Conservation (phyloP, 2,888 invertebrate genomes). For the Podabrus alpinus region DNA sequence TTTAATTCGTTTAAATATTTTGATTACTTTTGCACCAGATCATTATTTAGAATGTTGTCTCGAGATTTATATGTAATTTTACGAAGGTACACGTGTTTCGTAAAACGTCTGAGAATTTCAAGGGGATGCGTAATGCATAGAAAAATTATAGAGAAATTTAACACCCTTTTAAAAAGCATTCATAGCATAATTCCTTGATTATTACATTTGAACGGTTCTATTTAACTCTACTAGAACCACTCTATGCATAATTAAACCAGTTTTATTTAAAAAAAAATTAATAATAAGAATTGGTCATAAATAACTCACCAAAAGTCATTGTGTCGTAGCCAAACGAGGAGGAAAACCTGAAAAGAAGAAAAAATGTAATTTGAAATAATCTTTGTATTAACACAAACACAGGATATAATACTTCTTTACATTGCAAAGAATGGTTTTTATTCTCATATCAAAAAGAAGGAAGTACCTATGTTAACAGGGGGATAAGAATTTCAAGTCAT, state of each 20-base stretch:
- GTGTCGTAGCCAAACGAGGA: background rate
- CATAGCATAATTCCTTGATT: conserved; percentile 8
- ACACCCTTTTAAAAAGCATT: conserved; percentile 13
- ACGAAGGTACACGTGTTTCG: conserved; percentile 12
- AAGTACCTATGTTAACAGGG: conserved; percentile 5
- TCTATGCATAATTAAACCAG: conserved; percentile 8
- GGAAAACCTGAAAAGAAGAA: conserved; percentile 7
- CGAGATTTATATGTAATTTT: background rate
- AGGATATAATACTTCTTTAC: conserved; percentile 11
- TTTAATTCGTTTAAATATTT: conserved; percentile 3
- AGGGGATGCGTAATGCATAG: background rate
- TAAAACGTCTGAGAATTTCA: conserved; percentile 2
- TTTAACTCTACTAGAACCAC: background rate
- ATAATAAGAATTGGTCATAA: conserved; percentile 4
- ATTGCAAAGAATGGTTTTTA: conserved; percentile 14
- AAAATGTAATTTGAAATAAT: conserved; percentile 17
- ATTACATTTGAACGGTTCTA: conserved; percentile 12
- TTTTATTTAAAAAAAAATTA: conserved; percentile 12
- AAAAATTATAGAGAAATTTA: conserved; percentile 23
- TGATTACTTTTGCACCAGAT: background rate
- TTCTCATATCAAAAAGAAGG: conserved; percentile 5
- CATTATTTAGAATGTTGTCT: background rate
- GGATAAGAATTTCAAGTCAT: conserved; percentile 18
- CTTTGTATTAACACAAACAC: conserved; percentile 19
- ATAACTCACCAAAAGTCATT: conserved; percentile 11